These are phyloP conservation scores for Tetragonisca angustula DNA, from an alignment of 2,888 invertebrate species.

Conservation along the genomic window DNA sequence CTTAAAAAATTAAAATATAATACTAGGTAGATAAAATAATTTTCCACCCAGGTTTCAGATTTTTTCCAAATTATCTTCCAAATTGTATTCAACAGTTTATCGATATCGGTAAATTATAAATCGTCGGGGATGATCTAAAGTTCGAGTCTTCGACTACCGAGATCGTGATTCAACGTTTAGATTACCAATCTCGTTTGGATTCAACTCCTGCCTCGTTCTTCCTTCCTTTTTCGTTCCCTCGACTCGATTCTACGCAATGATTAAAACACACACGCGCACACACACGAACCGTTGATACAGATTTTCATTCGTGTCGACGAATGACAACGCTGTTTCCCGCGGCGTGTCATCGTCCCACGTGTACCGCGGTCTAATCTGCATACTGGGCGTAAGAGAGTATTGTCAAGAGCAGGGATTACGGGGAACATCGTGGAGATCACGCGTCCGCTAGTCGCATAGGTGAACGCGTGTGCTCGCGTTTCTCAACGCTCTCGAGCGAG, in stretches of 20 bases:
- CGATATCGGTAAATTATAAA: too few relatives aligned
- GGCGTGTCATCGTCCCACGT: constrained; percentile 37
- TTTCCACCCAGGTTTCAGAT: too few relatives aligned
- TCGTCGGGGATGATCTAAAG: not conserved
- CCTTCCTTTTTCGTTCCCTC: not conserved
- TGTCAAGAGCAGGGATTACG: constrained; percentile 68
- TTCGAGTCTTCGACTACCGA: not conserved
- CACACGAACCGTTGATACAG: not conserved
- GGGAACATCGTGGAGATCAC: constrained; percentile 62
- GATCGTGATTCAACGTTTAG: not conserved
- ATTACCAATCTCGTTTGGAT: not conserved
- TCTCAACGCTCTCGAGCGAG: not conserved
- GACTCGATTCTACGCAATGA: not conserved
- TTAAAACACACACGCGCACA: not conserved
- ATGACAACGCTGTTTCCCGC: not conserved
- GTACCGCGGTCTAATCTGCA: constrained; percentile 58
- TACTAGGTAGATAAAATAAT: too few relatives aligned
- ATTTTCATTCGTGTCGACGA: constrained; percentile 5
- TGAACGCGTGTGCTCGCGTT: constrained; percentile 19
- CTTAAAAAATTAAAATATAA: too few relatives aligned
- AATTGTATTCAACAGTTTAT: too few relatives aligned
- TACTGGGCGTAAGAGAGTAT: constrained; percentile 65
- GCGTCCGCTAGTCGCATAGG: not conserved
- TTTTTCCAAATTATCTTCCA: too few relatives aligned
- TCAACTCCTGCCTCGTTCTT: not conserved